Conservation (phyloP, 2,797 vertebrate genomes). For the Girardinus metallicus region DNA sequence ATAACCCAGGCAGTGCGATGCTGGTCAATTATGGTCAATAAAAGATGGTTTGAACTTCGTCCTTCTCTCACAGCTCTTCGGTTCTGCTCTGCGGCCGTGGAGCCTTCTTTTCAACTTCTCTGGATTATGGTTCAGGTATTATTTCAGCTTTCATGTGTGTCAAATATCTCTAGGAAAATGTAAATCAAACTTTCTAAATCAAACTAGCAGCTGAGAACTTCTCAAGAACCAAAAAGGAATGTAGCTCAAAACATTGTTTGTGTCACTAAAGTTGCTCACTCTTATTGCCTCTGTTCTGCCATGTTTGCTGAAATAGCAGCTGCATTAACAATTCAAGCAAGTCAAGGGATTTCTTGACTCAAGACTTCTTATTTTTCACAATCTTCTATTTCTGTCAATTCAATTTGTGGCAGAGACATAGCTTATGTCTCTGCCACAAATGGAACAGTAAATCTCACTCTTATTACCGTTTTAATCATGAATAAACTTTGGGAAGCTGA, state of each 20-base stretch:
- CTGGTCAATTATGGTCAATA: background rate
- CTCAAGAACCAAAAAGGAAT: background rate
- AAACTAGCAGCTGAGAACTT: background rate
- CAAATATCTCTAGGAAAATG: background rate
- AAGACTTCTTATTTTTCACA: conserved; percentile 54
- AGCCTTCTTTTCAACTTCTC: too few relatives aligned
- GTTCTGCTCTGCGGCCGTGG: too few relatives aligned
- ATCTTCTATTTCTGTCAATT: conserved; percentile 49
- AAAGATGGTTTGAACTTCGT: background rate
- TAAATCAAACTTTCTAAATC: background rate
- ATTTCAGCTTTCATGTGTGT: background rate
- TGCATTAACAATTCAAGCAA: background rate
- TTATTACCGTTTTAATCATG: background rate
- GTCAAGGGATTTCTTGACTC: background rate
- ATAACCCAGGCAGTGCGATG: background rate
- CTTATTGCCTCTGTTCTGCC: background rate
- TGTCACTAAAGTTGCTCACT: background rate
- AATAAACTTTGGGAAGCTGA: background rate
- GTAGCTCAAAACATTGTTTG: background rate
- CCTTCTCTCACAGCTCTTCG: background rate
- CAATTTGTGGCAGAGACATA: conserved; percentile 33
- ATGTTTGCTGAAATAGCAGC: background rate
- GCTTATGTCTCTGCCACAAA: background rate
- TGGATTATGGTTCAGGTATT: too few relatives aligned
- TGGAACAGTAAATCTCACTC: background rate